Percentiles rank a stretch among this genome's conserved stretches.
Conservation (phyloP, 1,140 invertebrate genomes). For the Babylonia areolata region DNA sequence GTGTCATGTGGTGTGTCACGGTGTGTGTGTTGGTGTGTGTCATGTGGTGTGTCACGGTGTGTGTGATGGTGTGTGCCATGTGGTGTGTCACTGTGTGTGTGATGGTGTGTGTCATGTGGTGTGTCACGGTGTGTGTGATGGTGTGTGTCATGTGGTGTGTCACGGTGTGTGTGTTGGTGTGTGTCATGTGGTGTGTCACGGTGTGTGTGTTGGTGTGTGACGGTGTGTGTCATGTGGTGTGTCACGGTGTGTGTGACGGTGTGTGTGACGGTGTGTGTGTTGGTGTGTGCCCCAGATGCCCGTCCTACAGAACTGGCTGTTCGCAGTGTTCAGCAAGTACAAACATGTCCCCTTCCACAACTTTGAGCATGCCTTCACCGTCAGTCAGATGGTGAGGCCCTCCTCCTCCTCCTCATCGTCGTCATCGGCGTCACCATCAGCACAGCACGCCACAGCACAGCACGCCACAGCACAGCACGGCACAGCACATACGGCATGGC, state of each 20-base stretch:
- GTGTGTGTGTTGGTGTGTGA: not conserved
- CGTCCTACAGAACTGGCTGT: conserved; percentile 71
- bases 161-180: not conserved
- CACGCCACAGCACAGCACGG: too few species aligned
- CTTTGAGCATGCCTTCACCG: conserved; percentile 93
- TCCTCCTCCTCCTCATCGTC: too few species aligned
- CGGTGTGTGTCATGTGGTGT: not conserved
- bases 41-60: too few species aligned
- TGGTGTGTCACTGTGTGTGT: not conserved
- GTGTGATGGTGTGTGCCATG: too few species aligned
- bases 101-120: not conserved
- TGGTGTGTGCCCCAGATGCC: conserved; percentile 56
- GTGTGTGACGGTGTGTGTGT: not conserved
- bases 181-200: not conserved
- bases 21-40: not conserved
- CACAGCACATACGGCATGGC: too few species aligned
- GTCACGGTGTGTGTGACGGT: not conserved
- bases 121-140: not conserved
- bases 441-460: too few species aligned
- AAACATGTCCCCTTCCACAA: conserved; percentile 87
- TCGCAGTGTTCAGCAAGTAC: conserved; percentile 73
- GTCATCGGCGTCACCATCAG: too few species aligned
- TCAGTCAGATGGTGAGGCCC: conserved; percentile 89
- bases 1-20: not conserved
- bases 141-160: not conserved